phyloP scores from a whole-genome alignment of 2,113 vertebrate species.

The Butorides virescens region DNA sequence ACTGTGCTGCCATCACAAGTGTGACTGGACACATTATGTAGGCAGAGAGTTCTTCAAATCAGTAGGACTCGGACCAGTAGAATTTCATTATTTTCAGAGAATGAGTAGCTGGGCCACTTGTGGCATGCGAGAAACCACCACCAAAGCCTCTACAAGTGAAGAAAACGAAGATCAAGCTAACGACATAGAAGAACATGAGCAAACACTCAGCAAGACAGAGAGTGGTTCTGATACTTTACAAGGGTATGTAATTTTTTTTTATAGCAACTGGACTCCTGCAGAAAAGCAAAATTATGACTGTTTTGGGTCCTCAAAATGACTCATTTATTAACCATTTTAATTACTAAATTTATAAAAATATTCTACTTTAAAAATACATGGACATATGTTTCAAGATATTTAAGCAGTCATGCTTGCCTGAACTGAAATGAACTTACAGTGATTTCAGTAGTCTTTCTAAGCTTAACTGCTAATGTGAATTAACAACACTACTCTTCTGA shows the following conservation, averaged over 20 bases:
- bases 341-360: background rate
- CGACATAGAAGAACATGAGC: slow-evolving; percentile 73
- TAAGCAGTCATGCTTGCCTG: background rate
- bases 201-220: slow-evolving; percentile 19
- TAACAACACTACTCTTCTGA: background rate
- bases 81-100: slow-evolving; percentile 90
- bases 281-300: background rate
- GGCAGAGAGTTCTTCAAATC: slow-evolving; percentile 88
- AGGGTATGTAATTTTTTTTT: slow-evolving; percentile 67
- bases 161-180: background rate
- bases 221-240: slow-evolving; percentile 42
- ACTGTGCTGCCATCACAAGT: slow-evolving; percentile 96
- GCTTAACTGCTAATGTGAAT: background rate
- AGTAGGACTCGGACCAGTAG: slow-evolving; percentile 81
- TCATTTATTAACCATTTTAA: background rate
- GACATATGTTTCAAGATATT: background rate
- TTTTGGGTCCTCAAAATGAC: background rate
- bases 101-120: slow-evolving; percentile 99
- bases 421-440: background rate
- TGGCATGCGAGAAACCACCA: slow-evolving; percentile 72
- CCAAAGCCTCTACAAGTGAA: background rate
- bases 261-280: background rate
- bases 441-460: background rate
- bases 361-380: background rate
- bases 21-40: slow-evolving; percentile 95